Evolutionary conservation across 2,113 vertebrate species (phyloP).

Genomic region (Artemisiospiza belli): DNA sequence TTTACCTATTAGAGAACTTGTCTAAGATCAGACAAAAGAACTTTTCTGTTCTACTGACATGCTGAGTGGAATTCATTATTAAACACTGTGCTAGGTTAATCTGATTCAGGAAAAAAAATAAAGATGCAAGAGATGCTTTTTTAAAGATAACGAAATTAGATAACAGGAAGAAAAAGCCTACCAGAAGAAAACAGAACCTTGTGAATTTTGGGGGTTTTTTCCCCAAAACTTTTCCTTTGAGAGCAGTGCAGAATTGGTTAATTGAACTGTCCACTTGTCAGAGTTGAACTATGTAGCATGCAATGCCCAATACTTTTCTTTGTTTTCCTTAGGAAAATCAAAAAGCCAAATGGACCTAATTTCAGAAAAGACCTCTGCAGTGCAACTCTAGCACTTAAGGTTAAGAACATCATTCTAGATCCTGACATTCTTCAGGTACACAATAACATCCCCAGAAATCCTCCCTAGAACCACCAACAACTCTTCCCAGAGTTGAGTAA

Average conservation of each 20-base stretch:
- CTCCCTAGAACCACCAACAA: background rate
- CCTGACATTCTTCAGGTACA: background rate
- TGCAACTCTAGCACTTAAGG: background rate
- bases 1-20: conserved; percentile 61
- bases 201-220: background rate
- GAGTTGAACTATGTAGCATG: background rate
- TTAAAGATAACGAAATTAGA: conserved; percentile 1
- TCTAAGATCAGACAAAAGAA: conserved; percentile 58
- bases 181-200: background rate
- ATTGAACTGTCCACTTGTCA: background rate
- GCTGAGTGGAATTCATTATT: conserved; percentile 52
- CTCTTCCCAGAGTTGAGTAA: background rate
- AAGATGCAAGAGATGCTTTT: background rate
- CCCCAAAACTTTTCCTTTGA: background rate
- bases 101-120: background rate
- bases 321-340: background rate
- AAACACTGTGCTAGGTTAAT: conserved; percentile 20
- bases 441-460: background rate
- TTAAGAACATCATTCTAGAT: background rate
- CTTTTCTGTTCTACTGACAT: background rate
- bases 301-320: background rate
- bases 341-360: background rate
- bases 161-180: background rate
- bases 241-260: background rate
- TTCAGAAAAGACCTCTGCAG: background rate